Conservation (phyloP, 1,140 invertebrate genomes). For the Drosophila lini region DNA sequence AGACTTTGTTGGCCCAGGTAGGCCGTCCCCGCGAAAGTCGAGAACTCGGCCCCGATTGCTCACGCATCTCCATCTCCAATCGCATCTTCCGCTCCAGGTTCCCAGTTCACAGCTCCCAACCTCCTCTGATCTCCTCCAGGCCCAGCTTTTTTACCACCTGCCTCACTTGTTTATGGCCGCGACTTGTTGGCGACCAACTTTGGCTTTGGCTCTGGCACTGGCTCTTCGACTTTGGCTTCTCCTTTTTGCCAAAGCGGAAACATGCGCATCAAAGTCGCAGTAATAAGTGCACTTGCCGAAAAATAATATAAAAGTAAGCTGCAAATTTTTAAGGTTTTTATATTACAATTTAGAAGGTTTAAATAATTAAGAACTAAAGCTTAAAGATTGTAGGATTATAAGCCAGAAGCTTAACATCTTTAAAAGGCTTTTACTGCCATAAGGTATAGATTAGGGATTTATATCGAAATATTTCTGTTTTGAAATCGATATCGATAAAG, state of each 20-base stretch:
- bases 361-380: neutral
- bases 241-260: slow-evolving; percentile 46
- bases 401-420: neutral
- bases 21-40: slow-evolving; percentile 21
- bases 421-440: neutral
- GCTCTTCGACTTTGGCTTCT: slow-evolving; percentile 11
- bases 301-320: neutral
- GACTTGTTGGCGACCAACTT: slow-evolving; percentile 56
- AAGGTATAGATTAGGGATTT: neutral
- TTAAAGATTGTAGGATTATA: neutral
- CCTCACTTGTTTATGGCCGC: slow-evolving; percentile 59
- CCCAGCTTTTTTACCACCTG: slow-evolving; percentile 51
- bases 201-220: slow-evolving; percentile 27
- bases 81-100: slow-evolving; percentile 29
- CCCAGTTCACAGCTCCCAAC: slow-evolving; percentile 3
- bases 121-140: slow-evolving; percentile 1
- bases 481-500: no score
- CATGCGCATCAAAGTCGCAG: slow-evolving; percentile 45
- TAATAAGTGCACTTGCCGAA: slow-evolving; percentile 7
- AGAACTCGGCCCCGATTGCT: slow-evolving; percentile 44
- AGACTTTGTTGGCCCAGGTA: slow-evolving; percentile 33
- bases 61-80: slow-evolving; percentile 43
- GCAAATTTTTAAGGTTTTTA: no score
- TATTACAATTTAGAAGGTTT: neutral
- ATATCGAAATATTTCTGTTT: no score